Percentiles rank a stretch among this genome's conserved stretches.
Conservation (phyloP, 2,888 invertebrate species). For the Trichogramma evanescens region DNA sequence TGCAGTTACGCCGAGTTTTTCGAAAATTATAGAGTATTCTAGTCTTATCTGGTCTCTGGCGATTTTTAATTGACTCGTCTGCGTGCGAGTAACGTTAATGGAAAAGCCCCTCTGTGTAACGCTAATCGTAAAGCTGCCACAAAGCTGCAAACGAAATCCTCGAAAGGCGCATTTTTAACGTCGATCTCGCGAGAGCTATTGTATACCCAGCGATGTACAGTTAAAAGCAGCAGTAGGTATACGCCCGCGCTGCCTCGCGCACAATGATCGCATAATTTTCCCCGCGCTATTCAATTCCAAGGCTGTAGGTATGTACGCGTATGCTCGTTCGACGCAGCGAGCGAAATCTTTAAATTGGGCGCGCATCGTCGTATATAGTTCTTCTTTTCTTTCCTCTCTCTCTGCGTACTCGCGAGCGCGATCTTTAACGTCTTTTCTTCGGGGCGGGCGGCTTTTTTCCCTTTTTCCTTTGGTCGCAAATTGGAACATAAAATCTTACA, state of each 20-base stretch:
- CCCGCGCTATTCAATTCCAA: constrained; percentile 22
- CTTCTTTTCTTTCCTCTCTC: background rate
- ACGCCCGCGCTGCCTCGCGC: constrained; percentile 4
- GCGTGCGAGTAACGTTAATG: no score
- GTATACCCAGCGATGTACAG: no score
- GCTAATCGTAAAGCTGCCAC: no score
- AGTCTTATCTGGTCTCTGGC: no score
- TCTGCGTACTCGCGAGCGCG: constrained; percentile 24
- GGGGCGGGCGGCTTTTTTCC: constrained; percentile 29
- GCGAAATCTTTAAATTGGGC: constrained; percentile 22
- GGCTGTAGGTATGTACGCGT: background rate
- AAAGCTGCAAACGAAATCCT: no score
- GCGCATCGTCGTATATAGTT: background rate
- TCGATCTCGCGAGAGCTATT: no score
- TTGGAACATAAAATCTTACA: constrained; percentile 44
- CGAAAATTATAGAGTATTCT: no score
- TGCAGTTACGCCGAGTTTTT: no score
- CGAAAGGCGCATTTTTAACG: no score
- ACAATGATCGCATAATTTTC: constrained; percentile 23
- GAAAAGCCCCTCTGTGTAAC: no score
- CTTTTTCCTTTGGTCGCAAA: constrained; percentile 37
- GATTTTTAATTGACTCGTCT: no score
- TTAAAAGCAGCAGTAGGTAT: background rate
- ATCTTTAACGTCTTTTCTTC: background rate
- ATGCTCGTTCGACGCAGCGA: background rate